These are phyloP conservation scores for Bergia sp. DNA, from an alignment of 92 coral and sea anemone species.

Conservation along the genomic window DNA sequence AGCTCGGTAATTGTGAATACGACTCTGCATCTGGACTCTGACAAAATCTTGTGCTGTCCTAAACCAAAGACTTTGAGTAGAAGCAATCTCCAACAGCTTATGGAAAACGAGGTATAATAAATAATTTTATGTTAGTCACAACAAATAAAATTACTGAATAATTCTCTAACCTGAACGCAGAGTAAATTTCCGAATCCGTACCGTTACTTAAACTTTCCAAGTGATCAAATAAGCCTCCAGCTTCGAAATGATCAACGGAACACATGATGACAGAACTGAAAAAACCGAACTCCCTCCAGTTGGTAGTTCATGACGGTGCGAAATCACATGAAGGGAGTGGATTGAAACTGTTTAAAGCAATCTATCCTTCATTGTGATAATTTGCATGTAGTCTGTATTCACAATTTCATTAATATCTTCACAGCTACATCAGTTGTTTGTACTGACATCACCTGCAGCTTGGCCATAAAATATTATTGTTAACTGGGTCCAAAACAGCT, in stretches of 20 bases:
- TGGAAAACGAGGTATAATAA: not conserved
- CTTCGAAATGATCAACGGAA: slow-evolving; percentile 21
- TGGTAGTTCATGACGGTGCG: not conserved
- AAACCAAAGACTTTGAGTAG: not conserved
- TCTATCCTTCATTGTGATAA: not conserved
- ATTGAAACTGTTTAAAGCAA: not conserved
- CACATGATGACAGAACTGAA: not conserved
- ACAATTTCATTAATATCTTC: slow-evolving; percentile 27
- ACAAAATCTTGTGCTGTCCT: not conserved
- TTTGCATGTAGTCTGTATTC: slow-evolving; percentile 20
- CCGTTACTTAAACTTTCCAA: slow-evolving; percentile 39
- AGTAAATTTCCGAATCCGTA: slow-evolving; percentile 33
- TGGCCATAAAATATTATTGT: slow-evolving; percentile 5
- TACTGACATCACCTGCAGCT: slow-evolving; percentile 14
- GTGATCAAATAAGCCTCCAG: not conserved
- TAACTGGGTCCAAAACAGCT: slow-evolving; percentile 1
- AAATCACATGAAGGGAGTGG: not conserved
- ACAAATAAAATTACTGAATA: not conserved
- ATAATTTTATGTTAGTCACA: not conserved
- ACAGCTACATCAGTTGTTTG: slow-evolving; percentile 17
- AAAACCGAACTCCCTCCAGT: not conserved
- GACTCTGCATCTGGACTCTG: not conserved
- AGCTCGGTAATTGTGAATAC: not conserved
- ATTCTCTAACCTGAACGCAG: slow-evolving; percentile 33
- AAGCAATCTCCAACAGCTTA: not conserved